Base-by-base conservation (phyloP, 2,888 invertebrate species). In the Saturnia pavonia region DNA sequence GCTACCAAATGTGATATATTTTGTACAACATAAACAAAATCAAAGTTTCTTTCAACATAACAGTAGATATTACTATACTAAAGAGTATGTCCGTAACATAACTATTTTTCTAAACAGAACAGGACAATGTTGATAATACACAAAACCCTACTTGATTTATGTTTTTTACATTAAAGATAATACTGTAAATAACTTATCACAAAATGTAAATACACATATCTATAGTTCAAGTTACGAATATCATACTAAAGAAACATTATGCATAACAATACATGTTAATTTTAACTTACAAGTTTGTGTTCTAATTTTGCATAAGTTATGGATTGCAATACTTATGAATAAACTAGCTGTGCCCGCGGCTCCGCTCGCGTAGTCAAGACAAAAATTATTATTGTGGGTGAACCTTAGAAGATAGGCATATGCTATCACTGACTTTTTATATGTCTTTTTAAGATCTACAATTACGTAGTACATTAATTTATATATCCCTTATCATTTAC, bases 41-140 rank as follows among this genome's bases (percentile, higher is more conserved):
- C 72, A 82, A 79, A 76, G 86, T 83, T 86, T 87, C 85, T 85
- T 82, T 79, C 75, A 80, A 80, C 78, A 79, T 71, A 78, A 74
- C 78, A 79, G 76, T 79, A 80, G 75, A 78, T 75, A 73, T 75
- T 74, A 72, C 75, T 72, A 74, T 51, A 74, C 68, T 67, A 67
- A 70, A 71, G n/a, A 43, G 40, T 42, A 45, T 40, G 54, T 63
- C 34, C 40, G 57, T 54, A 69, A 70, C 34, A 67, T 69, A 70
- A 69, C 22, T 70, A 69, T 54, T 68, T 48, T 71, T 71, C 71
- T 71, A 48, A 72, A 71, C 65, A 72, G 57, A 66, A 70, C 6
- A 48, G 40, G 27, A 70, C 67, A 71, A 25, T 65, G 22, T 68
- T 68, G 19, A 27, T 34, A 34, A 11, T 27, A 40, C 43, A 57